phyloP scores from a whole-genome alignment of 2,797 vertebrate genomes.

The Euthynnus affinis region DNA sequence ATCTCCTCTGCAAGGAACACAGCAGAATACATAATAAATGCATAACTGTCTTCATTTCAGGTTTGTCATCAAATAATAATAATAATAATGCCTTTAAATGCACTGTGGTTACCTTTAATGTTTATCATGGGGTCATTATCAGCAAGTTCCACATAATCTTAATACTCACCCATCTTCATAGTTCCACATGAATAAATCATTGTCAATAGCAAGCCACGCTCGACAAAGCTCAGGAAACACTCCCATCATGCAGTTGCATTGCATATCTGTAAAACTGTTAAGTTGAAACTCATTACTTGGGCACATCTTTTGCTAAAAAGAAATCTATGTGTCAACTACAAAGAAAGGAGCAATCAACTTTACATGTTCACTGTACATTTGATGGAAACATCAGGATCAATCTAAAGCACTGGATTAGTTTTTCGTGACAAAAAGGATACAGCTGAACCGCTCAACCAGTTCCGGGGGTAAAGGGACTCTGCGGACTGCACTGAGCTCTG shows the following conservation, averaged over 20 bases:
- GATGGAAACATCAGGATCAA: background rate
- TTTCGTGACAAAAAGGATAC: constrained; percentile 90
- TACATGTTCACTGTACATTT: background rate
- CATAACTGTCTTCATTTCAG: background rate
- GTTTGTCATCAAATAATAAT: background rate
- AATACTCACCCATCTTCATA: constrained; percentile 96
- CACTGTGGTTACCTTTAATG: background rate
- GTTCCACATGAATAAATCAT: constrained; percentile 99
- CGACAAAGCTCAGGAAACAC: constrained; percentile 96
- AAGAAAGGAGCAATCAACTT: background rate
- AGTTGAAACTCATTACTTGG: constrained; percentile 48
- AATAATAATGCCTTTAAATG: background rate
- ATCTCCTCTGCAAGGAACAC: constrained; percentile 88
- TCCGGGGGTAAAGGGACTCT: constrained; percentile 96
- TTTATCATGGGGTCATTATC: background rate
- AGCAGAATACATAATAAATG: constrained; percentile 10
- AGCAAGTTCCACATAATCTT: background rate
- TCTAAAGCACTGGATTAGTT: background rate
- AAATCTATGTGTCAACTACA: background rate
- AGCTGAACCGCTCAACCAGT: constrained; percentile 97
- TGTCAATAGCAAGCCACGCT: constrained; percentile 98
- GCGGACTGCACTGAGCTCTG: constrained; percentile 93
- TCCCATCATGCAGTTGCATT: constrained; percentile 99
- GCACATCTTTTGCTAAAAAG: background rate
- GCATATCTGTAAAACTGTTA: constrained; percentile 92